phyloP scores from a whole-genome alignment of 2,797 vertebrate species.

The Coregonus suidteri region DNA sequence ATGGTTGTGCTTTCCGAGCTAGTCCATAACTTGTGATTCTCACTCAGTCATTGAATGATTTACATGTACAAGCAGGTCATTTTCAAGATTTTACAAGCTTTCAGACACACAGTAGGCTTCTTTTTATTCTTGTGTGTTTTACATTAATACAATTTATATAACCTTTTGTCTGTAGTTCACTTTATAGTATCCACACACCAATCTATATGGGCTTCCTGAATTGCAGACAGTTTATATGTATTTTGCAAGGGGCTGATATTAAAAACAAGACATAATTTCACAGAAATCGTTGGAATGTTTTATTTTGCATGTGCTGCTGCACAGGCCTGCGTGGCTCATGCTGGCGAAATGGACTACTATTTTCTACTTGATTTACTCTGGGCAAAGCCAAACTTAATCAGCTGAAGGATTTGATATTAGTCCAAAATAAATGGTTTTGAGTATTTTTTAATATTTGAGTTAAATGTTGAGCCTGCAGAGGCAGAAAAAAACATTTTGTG shows the following conservation, averaged over 20 bases:
- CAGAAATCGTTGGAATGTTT: slow-evolving; percentile 69
- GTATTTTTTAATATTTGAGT: slow-evolving; percentile 31
- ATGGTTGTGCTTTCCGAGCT: background rate
- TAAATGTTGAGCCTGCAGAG: slow-evolving; percentile 56
- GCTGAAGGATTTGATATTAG: slow-evolving; percentile 64
- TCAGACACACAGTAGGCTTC: background rate
- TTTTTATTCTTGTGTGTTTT: background rate
- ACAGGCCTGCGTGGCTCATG: too few relatives aligned
- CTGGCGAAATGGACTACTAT: slow-evolving; percentile 61
- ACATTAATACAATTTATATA: background rate
- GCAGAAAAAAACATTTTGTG: slow-evolving; percentile 58
- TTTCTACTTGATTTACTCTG: slow-evolving; percentile 72
- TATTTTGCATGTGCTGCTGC: too few relatives aligned
- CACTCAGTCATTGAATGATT: background rate
- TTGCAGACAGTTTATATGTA: slow-evolving; percentile 56
- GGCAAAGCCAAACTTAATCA: slow-evolving; percentile 64
- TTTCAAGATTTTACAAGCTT: background rate
- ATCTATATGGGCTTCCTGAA: slow-evolving; percentile 30
- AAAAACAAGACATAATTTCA: slow-evolving; percentile 57
- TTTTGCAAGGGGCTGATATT: slow-evolving; percentile 63
- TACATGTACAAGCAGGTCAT: too few relatives aligned
- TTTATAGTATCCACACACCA: background rate
- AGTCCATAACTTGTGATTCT: background rate
- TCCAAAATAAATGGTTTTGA: slow-evolving; percentile 72
- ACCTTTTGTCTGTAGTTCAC: background rate